These are phyloP conservation scores for Crossaster papposus DNA, from an alignment of 53 echinoderm and acorn worm species.

Conservation along the genomic window DNA sequence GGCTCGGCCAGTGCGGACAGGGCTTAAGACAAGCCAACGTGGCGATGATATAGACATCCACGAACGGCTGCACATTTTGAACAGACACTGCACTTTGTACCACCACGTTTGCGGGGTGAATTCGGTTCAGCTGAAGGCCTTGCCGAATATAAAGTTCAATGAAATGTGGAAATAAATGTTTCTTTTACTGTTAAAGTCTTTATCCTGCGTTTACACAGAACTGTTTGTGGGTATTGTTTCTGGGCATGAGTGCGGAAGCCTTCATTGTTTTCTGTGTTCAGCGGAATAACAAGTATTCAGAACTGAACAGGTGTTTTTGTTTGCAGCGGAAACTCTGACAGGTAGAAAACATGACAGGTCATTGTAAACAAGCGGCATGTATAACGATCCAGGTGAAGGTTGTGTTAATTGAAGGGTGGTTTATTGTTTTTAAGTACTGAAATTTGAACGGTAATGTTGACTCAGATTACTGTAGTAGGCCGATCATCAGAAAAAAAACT, in stretches of 20 bases:
- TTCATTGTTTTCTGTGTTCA: neutral
- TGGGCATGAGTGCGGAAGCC: neutral
- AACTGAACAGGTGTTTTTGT: neutral
- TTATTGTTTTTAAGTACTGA: too few species aligned
- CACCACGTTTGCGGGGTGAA: too few species aligned
- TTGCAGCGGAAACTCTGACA: neutral
- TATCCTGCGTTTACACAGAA: neutral
- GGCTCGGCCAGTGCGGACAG: too few species aligned
- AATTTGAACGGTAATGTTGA: too few species aligned
- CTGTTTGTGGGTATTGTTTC: neutral
- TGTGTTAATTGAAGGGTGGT: neutral
- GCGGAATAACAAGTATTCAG: neutral
- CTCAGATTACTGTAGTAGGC: too few species aligned
- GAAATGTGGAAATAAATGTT: neutral
- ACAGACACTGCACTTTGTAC: too few species aligned
- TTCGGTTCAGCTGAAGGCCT: neutral
- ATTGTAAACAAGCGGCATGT: neutral
- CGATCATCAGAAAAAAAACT: too few species aligned
- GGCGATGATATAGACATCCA: too few species aligned
- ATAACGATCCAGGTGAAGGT: neutral
- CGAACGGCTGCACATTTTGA: too few species aligned
- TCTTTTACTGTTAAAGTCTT: neutral
- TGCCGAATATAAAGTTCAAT: neutral
- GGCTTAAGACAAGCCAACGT: too few species aligned
- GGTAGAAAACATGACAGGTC: neutral